Percentiles rank a stretch among this genome's conserved stretches.
Evolutionary conservation across 2,113 vertebrate genomes (phyloP).

Genomic region (Aspiorhynchus laticeps): DNA sequence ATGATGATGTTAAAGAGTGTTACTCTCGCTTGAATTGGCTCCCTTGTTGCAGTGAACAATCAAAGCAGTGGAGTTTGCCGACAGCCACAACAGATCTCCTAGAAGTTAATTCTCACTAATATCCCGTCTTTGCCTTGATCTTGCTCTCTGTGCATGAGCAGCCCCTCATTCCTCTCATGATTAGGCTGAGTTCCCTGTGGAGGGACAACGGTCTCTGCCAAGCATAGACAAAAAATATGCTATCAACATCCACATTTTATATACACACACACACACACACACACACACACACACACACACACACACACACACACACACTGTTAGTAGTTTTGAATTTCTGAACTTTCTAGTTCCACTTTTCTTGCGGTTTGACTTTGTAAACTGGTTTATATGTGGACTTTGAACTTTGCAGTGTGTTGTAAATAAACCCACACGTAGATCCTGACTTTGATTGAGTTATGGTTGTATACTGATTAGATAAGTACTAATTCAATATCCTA

Average conservation of each 20-base stretch:
- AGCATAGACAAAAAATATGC: constrained; percentile 23
- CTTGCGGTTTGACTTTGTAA: neutral
- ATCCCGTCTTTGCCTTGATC: constrained; percentile 49
- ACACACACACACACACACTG: neutral
- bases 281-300: too few relatives aligned
- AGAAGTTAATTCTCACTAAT: constrained; percentile 54
- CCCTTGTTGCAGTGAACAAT: constrained; percentile 35
- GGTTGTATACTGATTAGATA: constrained; percentile 11
- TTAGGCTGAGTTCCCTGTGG: constrained; percentile 48
- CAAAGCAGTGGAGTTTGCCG: constrained; percentile 60
- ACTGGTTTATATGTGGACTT: neutral
- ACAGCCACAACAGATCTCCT: constrained; percentile 52
- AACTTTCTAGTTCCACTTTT: neutral
- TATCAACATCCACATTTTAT: neutral
- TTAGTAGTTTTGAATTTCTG: neutral
- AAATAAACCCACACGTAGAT: neutral
- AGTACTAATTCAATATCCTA: neutral
- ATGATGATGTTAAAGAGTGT: constrained; percentile 66
- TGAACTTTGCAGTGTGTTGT: neutral
- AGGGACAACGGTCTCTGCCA: constrained; percentile 58
- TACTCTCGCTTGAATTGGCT: constrained; percentile 63
- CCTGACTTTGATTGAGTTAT: constrained; percentile 1
- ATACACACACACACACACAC: too few relatives aligned
- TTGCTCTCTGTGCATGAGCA: neutral
- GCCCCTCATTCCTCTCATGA: constrained; percentile 36